Evolutionary conservation across 2,888 invertebrate genomes (phyloP).

Genomic region (Cosmia trapezina): DNA sequence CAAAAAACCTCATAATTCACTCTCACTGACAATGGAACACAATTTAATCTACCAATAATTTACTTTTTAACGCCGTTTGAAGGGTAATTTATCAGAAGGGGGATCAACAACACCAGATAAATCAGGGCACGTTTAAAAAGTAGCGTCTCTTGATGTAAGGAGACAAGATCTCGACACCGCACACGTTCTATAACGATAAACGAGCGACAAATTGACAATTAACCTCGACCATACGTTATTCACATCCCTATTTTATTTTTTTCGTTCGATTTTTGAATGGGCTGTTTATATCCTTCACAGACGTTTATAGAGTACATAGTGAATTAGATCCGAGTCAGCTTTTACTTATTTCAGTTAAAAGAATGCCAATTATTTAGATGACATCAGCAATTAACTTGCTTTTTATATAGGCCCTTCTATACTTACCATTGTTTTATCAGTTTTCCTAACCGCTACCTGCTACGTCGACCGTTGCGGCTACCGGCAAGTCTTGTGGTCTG

Average conservation of each 20-base stretch:
- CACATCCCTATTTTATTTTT: constrained; percentile 54
- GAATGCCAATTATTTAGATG: neutral
- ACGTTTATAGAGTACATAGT: constrained; percentile 23
- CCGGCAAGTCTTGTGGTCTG: constrained; percentile 50
- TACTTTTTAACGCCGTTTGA: constrained; percentile 64
- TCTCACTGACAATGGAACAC: constrained; percentile 54
- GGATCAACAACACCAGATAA: constrained; percentile 78
- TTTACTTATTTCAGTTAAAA: neutral
- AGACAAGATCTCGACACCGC: constrained; percentile 78
- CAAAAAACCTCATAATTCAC: constrained; percentile 45
- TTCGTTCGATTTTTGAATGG: constrained; percentile 47
- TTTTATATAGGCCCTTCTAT: neutral
- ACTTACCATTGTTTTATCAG: neutral
- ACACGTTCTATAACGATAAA: constrained; percentile 68
- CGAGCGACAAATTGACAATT: constrained; percentile 84
- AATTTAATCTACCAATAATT: constrained; percentile 61
- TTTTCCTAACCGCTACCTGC: constrained; percentile 25
- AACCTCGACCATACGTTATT: constrained; percentile 77
- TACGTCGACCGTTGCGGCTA: constrained; percentile 37
- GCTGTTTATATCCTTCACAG: constrained; percentile 37
- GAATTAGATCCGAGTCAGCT: no score
- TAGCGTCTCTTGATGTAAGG: constrained; percentile 78
- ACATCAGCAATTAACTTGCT: neutral
- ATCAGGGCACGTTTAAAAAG: constrained; percentile 78
- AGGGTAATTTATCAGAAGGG: constrained; percentile 71